These are phyloP conservation scores for Orgyia antiqua DNA, from an alignment of 2,888 invertebrate species.

Conservation along the genomic window DNA sequence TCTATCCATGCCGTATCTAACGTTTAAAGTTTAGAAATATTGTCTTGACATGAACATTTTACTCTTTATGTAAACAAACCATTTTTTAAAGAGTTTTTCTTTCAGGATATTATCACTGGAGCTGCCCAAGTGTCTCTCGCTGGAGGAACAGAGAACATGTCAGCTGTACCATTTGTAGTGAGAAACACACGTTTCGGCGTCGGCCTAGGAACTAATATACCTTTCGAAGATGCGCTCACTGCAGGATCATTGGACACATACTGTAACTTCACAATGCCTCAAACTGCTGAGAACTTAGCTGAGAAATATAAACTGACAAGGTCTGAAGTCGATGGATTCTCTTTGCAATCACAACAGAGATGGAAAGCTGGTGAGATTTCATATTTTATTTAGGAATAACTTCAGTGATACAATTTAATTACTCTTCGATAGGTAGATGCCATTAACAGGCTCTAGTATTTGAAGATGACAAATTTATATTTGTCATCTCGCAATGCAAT, in stretches of 20 bases:
- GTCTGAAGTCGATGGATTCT: constrained; percentile 90
- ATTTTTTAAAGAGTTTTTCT: constrained; percentile 1
- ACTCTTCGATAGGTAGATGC: no score
- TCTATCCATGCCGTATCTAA: no score
- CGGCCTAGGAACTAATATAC: constrained; percentile 84
- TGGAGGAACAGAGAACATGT: constrained; percentile 98
- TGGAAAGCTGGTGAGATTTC: constrained; percentile 88
- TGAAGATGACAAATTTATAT: no score
- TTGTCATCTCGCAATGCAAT: no score
- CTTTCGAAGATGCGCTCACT: constrained; percentile 88
- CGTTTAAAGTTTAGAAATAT: no score
- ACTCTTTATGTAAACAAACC: no score
- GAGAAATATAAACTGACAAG: constrained; percentile 87
- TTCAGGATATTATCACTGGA: constrained; percentile 90
- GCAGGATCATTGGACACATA: constrained; percentile 88
- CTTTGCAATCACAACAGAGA: constrained; percentile 88
- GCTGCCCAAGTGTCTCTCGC: constrained; percentile 91
- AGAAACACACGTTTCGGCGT: constrained; percentile 92
- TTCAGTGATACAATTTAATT: no score
- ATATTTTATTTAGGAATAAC: background rate
- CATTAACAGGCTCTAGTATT: no score
- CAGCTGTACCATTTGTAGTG: constrained; percentile 89
- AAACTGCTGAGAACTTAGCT: constrained; percentile 95
- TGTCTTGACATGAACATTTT: no score
- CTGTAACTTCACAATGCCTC: constrained; percentile 95